Evolutionary conservation across 2,797 vertebrate species (phyloP), one percentile per base, ranked within the genome.

Genomic region (Vireo griseus): DNA sequence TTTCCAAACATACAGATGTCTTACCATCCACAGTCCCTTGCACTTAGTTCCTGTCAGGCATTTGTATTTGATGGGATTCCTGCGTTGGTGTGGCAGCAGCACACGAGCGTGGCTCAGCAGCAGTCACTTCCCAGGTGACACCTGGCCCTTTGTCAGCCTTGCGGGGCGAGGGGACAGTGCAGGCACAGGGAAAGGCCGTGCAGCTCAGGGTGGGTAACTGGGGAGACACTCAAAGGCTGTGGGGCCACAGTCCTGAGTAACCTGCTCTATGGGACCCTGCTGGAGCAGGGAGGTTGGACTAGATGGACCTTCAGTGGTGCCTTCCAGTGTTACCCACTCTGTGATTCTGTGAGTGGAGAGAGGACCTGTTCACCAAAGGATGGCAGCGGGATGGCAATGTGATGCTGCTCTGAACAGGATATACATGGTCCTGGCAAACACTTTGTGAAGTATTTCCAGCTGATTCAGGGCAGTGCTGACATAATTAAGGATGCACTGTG

Each of bases 141-240:
- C 51, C 9, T 48, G 39, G 25, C 33, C 0, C 0, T 44, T 26
- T 22, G n/a, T 29, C 26, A 28, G 0, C 58, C 35, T 17, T 11
- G 45, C 40, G 37, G 57, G 74, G 40, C 0, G 0, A 44, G 59
- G 51, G 3, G 3, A 13, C 26, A 13, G 28, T 9, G 40, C 42
- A 58, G 66, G 16, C 26, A n/a, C 69, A 22, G 40, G 17, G 35
- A 57, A 28, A 47, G 45, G 26, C 48, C 1, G 0, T 6, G 57
- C 40, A 61, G 40, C 88, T 81, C 79, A 26, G 65, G 26, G 29
- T 1, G 2, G 25, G 5, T 10, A 3, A 16, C 21, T 37, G 10
- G 10, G 40, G 33, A 47, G 35, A 51, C 15, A 9, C 15, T 14
- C 51, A 22, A 18, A 69, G 50, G 57, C 50, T 33, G 25, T 16